A percentile compares a stretch with the other conserved stretches of the same genome.
These are phyloP conservation scores for Okapia johnstoni DNA, from an alignment of 2,113 vertebrate genomes.

Conservation along the genomic window DNA sequence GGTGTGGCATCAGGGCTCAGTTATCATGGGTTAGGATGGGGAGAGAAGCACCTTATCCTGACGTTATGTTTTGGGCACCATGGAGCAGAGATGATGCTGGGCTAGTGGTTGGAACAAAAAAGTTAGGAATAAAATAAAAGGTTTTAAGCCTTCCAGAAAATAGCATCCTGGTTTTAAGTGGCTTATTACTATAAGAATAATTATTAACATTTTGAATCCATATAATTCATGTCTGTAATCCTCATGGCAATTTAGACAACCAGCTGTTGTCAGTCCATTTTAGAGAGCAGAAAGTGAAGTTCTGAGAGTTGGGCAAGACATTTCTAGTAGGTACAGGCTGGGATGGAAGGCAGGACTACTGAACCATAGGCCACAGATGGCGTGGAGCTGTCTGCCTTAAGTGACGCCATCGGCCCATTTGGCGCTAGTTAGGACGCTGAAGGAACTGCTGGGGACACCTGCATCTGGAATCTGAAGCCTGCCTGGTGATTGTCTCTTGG, in stretches of 20 bases:
- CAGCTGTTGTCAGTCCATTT: not conserved
- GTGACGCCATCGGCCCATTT: not conserved
- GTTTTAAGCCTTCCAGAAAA: not conserved
- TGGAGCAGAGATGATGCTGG: not conserved
- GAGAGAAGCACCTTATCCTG: not conserved
- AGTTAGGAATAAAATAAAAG: not conserved
- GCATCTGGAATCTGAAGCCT: not conserved
- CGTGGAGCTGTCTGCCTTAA: no score
- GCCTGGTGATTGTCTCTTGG: not conserved
- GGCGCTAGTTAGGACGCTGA: not conserved
- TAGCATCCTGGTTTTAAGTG: not conserved
- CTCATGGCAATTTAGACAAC: not conserved
- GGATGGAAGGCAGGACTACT: not conserved
- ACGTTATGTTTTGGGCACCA: not conserved
- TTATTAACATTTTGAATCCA: not conserved
- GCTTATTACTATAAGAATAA: not conserved
- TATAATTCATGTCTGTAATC: not conserved
- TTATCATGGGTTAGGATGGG: not conserved
- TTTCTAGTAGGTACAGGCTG: not conserved
- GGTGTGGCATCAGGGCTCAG: no score
- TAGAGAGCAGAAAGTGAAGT: not conserved
- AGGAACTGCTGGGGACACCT: not conserved
- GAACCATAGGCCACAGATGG: accelerated
- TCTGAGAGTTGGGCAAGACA: not conserved
- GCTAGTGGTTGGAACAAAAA: not conserved